phyloP scores from a whole-genome alignment of 1,140 invertebrate species.

The Drusus annulatus region DNA sequence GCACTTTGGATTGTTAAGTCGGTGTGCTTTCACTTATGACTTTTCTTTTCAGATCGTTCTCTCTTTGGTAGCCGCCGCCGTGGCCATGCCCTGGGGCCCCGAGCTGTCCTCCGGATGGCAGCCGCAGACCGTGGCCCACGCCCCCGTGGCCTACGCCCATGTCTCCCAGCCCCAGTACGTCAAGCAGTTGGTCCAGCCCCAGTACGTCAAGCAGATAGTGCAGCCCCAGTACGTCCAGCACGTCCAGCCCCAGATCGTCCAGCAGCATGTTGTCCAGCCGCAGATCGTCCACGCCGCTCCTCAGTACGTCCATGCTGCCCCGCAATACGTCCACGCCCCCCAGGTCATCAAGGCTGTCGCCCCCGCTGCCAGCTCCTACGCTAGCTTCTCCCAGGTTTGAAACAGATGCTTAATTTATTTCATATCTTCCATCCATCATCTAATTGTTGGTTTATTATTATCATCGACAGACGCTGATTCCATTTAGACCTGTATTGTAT shows the following conservation, averaged over 20 bases:
- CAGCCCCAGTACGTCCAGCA: constrained; percentile 35
- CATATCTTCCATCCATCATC: too few species aligned
- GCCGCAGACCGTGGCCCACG: constrained; percentile 9
- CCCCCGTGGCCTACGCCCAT: constrained; percentile 55
- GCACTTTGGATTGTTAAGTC: too few species aligned
- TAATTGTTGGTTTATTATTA: too few species aligned
- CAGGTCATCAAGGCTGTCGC: constrained; percentile 49
- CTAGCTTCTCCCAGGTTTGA: constrained; percentile 65
- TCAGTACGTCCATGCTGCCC: neutral
- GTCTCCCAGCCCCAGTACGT: constrained; percentile 47
- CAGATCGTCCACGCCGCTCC: too few species aligned
- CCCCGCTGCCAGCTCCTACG: constrained; percentile 64
- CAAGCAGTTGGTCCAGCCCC: constrained; percentile 53
- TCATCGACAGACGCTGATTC: too few species aligned
- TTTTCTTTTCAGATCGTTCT: constrained; percentile 40
- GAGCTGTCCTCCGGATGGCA: constrained; percentile 56
- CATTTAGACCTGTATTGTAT: too few species aligned
- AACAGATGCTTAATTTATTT: too few species aligned
- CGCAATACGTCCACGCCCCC: constrained; percentile 39
- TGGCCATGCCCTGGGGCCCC: constrained; percentile 55
- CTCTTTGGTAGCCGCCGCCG: constrained; percentile 48
- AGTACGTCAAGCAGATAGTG: constrained; percentile 53
- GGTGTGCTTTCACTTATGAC: too few species aligned
- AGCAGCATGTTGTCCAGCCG: neutral
- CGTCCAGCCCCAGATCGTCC: constrained; percentile 35